Base-by-base conservation (phyloP, 2,113 vertebrate genomes). In the Cnemophilus loriae region DNA sequence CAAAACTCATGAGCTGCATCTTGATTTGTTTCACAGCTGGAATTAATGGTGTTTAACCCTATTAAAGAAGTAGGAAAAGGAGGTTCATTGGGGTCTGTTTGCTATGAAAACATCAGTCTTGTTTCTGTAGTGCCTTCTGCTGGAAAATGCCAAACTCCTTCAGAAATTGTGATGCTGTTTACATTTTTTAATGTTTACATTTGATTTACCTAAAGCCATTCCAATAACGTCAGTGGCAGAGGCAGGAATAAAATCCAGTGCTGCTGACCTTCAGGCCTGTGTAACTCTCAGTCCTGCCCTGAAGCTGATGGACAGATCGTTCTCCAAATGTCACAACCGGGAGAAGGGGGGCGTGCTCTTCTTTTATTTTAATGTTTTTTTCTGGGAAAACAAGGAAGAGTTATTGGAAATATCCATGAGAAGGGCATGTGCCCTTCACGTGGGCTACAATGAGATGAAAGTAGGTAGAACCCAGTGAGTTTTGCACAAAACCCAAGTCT, bases 11-110 rank as follows among this genome's bases (percentile, higher is more conserved):
- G 57, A 76, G 78, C 69, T 84, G 42, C 47, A 39, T 64, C 82
- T 64, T 76, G 74, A 94, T 59, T 75, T 90, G 37, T 85, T 91
- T 92, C 92, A 86, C 79, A 86, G 75, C 75, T 95, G 82, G 82
- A 95, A 79, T 94, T 60, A 85, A 83, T 65, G 70, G 57, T 63
- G 55, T 79, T 94, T 80, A 94, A 92, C 67, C 83, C 59, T 81
- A 42, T 67, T 81, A 78, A 87, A 77, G 73, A 96, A 81, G 78
- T 89, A 89, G 55, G 71, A 87, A 84, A 84, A 91, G 47, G 33
- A 74, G 52, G 35, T 78, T 89, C 42, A 63, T 67, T 55, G 42
- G n/a, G 5, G 11, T 84, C 86, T 80, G 73, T 89, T 94, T 73
- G 65, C 83, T 83, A 0, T 86, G 75, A 95, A 90, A 88, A 87